Conservation (phyloP, 2,888 invertebrate species). For the Zele albiditarsus region DNA sequence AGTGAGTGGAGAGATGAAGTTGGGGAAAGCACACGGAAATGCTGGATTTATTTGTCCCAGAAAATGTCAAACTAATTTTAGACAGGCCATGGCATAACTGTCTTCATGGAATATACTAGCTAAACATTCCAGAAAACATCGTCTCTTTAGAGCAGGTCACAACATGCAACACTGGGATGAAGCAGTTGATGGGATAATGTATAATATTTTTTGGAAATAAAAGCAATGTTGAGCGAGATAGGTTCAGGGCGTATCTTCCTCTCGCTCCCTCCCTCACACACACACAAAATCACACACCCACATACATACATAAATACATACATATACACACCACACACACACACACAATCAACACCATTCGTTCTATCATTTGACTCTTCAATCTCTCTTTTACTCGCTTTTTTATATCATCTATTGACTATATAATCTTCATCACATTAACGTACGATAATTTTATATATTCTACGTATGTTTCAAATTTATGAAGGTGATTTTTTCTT, state of each 20-base stretch:
- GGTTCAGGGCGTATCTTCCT: constrained; percentile 33
- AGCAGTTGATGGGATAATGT: not conserved
- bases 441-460: no score
- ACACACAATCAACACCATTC: not conserved
- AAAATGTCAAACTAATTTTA: constrained; percentile 46
- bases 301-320: no score
- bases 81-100: constrained; percentile 25
- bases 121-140: constrained; percentile 33
- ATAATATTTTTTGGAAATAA: constrained; percentile 15
- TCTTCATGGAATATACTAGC: constrained; percentile 23
- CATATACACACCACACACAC: not conserved
- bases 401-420: no score
- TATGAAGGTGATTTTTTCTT: no score
- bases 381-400: no score
- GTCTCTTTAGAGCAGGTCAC: not conserved
- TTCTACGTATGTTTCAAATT: no score
- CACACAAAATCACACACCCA: not conserved
- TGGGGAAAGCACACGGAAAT: constrained; percentile 31
- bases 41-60: constrained; percentile 36
- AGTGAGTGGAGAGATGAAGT: not conserved
- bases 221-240: not conserved
- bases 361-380: not conserved
- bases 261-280: not conserved
- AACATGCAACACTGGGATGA: not conserved
- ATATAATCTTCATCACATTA: no score